Evolutionary conservation across 2,888 invertebrate species (phyloP), one percentile per base, ranked within the genome.

Genomic region (Trypoxylon attenuatum): DNA sequence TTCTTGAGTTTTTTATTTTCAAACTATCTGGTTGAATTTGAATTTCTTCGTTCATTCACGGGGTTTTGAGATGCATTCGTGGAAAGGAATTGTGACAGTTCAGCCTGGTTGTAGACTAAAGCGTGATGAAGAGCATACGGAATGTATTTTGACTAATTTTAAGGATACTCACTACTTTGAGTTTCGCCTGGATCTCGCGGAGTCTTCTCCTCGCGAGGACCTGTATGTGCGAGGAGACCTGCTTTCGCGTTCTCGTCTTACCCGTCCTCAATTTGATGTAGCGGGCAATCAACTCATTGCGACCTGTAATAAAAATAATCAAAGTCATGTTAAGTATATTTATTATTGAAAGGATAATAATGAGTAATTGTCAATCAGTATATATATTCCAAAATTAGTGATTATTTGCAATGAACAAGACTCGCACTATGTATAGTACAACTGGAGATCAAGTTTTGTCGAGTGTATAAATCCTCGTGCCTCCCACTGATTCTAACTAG

Each of bases 221-320:
- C 90, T 99, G 99, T 89, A 99, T 99, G 89, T 99, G 99, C 84
- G 98, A 99, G 84, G 99, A 99, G 85, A 99, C 99, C 91, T 99
- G 99, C 90, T 99, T 99, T 87, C 99, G 91, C 88, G 99, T 99
- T 88, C 99, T 93, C 89, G 99, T 99, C 89, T 99, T 99, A 77
- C 99, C 99, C 80, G 99, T 99, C 84, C 99, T 92, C 87, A 99
- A 91, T 91, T 99, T 99, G 88, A 99, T 99, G 90, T 99, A 99
- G 86, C 99, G 93, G 82, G 99, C 99, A 90, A 99, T 99, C 88
- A 99, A 90, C 92, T 99, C 99, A 91, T 99, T 99, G 82, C 99
- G 94, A 87, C 99, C 99, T 99, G 92, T 55, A 93, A 93, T 80
- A 81, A n/a, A n/a, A n/a, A n/a, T n/a, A n/a, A 0, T 1, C 8